Conservation (phyloP, 2,113 vertebrate genomes). For the Indicator indicator region DNA sequence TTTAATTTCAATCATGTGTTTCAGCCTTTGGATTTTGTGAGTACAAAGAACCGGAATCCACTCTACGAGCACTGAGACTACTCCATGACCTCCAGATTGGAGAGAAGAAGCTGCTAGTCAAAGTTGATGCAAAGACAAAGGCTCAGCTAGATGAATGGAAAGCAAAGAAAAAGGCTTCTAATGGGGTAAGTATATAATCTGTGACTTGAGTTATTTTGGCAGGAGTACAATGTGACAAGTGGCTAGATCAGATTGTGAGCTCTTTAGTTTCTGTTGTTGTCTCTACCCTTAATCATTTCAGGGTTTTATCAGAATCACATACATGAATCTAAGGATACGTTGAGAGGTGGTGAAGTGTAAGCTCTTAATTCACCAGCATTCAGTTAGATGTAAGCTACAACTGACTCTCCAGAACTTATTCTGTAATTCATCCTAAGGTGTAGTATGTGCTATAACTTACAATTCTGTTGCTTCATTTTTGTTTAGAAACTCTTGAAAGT, state of each 20-base stretch:
- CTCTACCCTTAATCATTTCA: background rate
- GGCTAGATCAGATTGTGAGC: background rate
- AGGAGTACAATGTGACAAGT: accelerated
- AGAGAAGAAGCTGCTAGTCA: slow-evolving; percentile 97
- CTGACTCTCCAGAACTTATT: background rate
- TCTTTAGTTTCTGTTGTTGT: background rate
- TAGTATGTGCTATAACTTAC: background rate
- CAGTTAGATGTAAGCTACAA: background rate
- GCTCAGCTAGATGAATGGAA: slow-evolving; percentile 98
- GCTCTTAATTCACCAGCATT: background rate
- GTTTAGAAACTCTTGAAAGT: background rate
- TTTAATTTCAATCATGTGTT: slow-evolving; percentile 19
- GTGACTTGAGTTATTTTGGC: background rate
- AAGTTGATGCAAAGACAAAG: slow-evolving; percentile 99
- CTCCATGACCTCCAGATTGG: slow-evolving; percentile 96
- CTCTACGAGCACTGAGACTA: slow-evolving; percentile 90
- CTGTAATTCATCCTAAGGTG: background rate
- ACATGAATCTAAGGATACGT: background rate
- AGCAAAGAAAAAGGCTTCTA: slow-evolving; percentile 92
- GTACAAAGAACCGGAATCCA: slow-evolving; percentile 98
- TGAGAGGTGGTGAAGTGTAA: background rate
- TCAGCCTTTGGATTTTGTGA: slow-evolving; percentile 98
- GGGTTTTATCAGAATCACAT: background rate
- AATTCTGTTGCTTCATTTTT: background rate
- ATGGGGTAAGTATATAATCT: slow-evolving; percentile 83